Evolutionary conservation across 2,888 invertebrate genomes (phyloP).

Genomic region (Trypoxylon attenuatum): DNA sequence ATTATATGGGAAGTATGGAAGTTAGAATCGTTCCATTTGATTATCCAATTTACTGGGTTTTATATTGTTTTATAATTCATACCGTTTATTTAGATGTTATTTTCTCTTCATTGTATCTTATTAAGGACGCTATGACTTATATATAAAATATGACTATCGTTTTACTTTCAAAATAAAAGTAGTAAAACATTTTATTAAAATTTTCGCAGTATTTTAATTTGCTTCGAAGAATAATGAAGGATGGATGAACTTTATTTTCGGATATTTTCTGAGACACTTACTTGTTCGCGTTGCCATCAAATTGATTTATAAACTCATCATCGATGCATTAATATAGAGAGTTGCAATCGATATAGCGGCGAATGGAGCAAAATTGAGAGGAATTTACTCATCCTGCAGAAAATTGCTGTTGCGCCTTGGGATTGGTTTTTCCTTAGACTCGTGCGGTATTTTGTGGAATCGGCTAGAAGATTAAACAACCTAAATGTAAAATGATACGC

Average conservation of each 20-base stretch:
- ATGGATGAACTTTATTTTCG: no score
- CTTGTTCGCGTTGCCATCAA: background rate
- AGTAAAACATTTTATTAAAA: background rate
- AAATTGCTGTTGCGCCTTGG: conserved; percentile 9
- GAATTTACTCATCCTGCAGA: conserved; percentile 8
- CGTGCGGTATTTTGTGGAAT: background rate
- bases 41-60: no score
- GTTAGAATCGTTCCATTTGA: no score
- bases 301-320: background rate
- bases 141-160: no score
- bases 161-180: background rate
- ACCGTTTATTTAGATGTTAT: no score
- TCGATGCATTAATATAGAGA: background rate
- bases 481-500: background rate
- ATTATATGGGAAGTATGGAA: no score
- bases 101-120: no score
- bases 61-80: no score
- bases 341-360: background rate
- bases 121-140: background rate
- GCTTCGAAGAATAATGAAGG: no score
- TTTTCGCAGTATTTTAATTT: no score
- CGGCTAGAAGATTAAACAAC: background rate
- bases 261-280: background rate
- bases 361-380: conserved; percentile 9
- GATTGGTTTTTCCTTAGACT: background rate